These are phyloP conservation scores for Etheostoma nigrum DNA, from an alignment of 2,797 vertebrate species.

Conservation along the genomic window DNA sequence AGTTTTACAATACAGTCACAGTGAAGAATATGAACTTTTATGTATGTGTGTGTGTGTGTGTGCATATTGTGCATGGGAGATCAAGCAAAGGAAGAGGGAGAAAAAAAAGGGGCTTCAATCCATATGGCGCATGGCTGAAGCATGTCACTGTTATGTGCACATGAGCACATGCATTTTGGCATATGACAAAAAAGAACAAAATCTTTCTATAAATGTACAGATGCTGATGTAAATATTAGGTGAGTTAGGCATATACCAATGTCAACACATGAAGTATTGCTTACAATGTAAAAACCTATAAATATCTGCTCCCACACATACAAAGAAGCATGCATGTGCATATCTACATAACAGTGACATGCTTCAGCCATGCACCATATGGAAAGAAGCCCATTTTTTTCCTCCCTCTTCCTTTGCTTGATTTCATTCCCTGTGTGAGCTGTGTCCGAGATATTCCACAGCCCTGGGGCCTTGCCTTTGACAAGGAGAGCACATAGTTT, in stretches of 20 bases:
- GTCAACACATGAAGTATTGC: constrained; percentile 17
- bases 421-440: constrained; percentile 65
- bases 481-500: constrained; percentile 80
- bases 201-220: constrained; percentile 4
- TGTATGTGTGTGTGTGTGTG: neutral
- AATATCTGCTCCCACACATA: neutral
- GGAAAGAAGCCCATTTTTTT: constrained; percentile 40
- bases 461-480: constrained; percentile 72
- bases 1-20: constrained; percentile 35
- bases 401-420: constrained; percentile 54
- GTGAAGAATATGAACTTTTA: neutral
- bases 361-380: constrained; percentile 58
- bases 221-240: neutral
- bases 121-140: constrained; percentile 58
- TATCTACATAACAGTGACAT: constrained; percentile 37
- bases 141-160: constrained; percentile 40
- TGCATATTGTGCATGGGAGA: constrained; percentile 22
- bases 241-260: neutral
- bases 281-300: constrained; percentile 11
- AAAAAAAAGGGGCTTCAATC: constrained; percentile 38
- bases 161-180: neutral
- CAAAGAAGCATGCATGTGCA: constrained; percentile 2
- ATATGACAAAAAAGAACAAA: neutral
- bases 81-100: constrained; percentile 57
- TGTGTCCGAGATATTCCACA: constrained; percentile 74